phyloP scores from a whole-genome alignment of 2,113 vertebrate genomes.

The Uria aalge region DNA sequence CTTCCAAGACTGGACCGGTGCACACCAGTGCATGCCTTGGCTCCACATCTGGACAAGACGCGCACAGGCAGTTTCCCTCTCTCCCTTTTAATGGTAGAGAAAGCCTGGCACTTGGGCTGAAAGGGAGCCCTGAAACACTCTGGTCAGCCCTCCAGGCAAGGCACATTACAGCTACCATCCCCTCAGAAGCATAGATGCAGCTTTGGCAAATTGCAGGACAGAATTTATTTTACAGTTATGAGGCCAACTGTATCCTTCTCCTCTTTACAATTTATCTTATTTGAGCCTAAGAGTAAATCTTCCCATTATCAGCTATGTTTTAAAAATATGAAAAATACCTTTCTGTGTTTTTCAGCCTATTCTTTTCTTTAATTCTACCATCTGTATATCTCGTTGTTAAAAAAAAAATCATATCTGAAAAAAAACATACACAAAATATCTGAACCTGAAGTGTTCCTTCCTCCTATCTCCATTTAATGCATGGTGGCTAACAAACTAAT shows the following conservation, averaged over 20 bases:
- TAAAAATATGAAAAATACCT: not conserved
- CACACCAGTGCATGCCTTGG: not conserved
- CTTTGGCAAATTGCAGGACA: not conserved
- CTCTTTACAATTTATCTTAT: not conserved
- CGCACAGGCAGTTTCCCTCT: not conserved
- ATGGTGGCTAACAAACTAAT: not conserved
- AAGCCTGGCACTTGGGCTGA: not conserved
- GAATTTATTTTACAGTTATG: not conserved
- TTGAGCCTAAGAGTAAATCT: not conserved
- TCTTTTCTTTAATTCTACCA: not conserved
- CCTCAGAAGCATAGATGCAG: not conserved
- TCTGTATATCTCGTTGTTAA: not conserved
- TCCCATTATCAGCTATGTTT: not conserved
- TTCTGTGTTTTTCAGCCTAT: not conserved
- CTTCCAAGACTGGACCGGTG: not conserved
- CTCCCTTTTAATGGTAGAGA: not conserved
- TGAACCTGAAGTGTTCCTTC: not conserved
- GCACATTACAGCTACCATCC: not conserved
- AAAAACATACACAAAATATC: not conserved
- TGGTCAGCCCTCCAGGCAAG: not conserved
- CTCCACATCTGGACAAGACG: not conserved
- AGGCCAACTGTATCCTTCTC: not conserved
- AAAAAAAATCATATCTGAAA: not conserved
- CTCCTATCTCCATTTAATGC: not conserved
- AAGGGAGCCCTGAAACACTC: not conserved